Base-by-base conservation (phyloP, 1,140 invertebrate species). In the Asobara japonica region DNA sequence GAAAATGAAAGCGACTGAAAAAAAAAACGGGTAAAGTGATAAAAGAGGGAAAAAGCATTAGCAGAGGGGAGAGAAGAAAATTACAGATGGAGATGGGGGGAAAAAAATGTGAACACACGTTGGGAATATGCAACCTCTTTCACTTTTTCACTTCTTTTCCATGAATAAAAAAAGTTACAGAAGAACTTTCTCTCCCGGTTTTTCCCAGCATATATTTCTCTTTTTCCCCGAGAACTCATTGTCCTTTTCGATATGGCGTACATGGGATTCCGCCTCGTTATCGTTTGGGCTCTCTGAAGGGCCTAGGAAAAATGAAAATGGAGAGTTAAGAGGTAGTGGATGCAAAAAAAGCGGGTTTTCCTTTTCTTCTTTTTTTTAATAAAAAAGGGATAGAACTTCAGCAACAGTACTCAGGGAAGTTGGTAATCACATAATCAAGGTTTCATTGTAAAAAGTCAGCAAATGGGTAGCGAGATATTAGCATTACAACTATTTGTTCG, bases 181-280 rank as follows among this genome's bases (percentile, higher is more conserved):
- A 27, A 27, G 27, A 48, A 10, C 6, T 29, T 62, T 61, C 41
- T 41, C 30, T 22, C 16, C 18, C n/a, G n/a, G n/a, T 60, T 31
- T 8, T 60, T 69, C 30, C 18, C 20, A 56, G 22, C 16, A 10
- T 31, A 27, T 33, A 38, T 22, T 13, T 22, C 51, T 69, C 3
- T 13, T 16, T 60, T 10, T 18, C 51, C 56, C 62, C 20, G 11
- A 62, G 51, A 69, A 51, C 20, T 16, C 22, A 25, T 38, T 45
- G 56, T 64, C 33, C 33, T 73, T 69, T 56, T 45, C 29, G 65
- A 68, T 61, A 30, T 68, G 67, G 48, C 27, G 18, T 67, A 33
- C 36, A 72, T 29, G 29, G 29, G 45, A 67, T 72, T 62, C 38
- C 16, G 65, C 33, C 71, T 72, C 70, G 70, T 72, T 72, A 72